Conservation (phyloP, 2,797 vertebrate species). For the Anolis apletophallus region DNA sequence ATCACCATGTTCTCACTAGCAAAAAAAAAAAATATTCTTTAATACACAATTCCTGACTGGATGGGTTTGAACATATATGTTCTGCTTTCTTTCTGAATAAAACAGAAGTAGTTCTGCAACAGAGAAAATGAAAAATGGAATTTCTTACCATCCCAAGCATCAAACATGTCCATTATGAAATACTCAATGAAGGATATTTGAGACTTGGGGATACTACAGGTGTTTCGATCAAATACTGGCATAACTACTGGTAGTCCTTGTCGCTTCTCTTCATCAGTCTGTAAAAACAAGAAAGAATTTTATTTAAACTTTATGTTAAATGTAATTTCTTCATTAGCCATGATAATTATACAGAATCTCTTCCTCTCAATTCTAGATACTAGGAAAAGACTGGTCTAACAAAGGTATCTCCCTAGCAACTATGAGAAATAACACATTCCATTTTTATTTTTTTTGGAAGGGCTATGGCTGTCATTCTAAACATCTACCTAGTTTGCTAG, state of each 20-base stretch:
- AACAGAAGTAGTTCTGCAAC: slow-evolving; percentile 9
- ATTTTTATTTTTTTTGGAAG: no score
- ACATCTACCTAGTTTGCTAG: no score
- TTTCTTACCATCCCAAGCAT: slow-evolving; percentile 85
- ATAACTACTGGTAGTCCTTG: slow-evolving; percentile 85
- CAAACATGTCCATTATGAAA: slow-evolving; percentile 87
- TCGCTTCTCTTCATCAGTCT: slow-evolving; percentile 86
- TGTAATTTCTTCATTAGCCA: not conserved
- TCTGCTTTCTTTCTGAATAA: not conserved
- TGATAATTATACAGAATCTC: no score
- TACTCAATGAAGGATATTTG: slow-evolving; percentile 88
- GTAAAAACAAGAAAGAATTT: slow-evolving; percentile 60
- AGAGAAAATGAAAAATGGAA: slow-evolving; percentile 24
- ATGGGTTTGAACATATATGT: not conserved
- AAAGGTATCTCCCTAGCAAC: not conserved
- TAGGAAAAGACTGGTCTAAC: not conserved
- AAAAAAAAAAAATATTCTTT: not conserved
- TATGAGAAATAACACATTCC: no score
- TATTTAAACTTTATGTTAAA: slow-evolving; percentile 31
- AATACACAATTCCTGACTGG: not conserved
- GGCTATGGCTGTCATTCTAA: no score
- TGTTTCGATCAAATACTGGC: slow-evolving; percentile 85
- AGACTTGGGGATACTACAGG: slow-evolving; percentile 86
- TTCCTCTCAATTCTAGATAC: not conserved
- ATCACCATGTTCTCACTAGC: not conserved